Evolutionary conservation across 2,888 invertebrate genomes (phyloP), one percentile per base, ranked within the genome.

Genomic region (Drosophila mercatorum): DNA sequence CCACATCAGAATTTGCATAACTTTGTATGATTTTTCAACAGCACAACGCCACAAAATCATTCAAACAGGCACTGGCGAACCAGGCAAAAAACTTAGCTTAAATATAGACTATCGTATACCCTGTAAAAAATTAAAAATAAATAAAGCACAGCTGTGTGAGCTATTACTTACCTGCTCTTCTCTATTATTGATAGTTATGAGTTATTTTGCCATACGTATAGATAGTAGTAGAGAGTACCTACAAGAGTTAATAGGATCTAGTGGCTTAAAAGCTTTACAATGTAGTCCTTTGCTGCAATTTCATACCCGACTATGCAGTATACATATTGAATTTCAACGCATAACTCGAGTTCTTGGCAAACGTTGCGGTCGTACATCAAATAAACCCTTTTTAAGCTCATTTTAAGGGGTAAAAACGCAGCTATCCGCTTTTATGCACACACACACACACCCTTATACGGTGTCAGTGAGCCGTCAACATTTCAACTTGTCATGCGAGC

Each of bases 381-480:
- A 47, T 26, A 60, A 31, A 31, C 36, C 51, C 26, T 28, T 46
- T 46, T 11, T 22, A 28, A 41, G 26, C 7, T 14, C 5, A 8
- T 53, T 53, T 44, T 53, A 55, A 51, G n/a, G 44, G 51, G 40
- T 58, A 55, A 41, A 41, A 70, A 52, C 41, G 64, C 59, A 75
- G 71, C 55, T 68, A 78, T 68, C 31, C 64, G 40, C 71, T 60
- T n/a, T 28, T 46, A 47, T 59, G 46, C 58, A 72, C 52, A 55
- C 60, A 63, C 49, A 59, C 60, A 63, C 51, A 73, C 38, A 61
- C 56, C 60, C 62, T 70, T 72, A 68, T 43, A 53, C 59, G 74
- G 67, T 88, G 85, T 88, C 84, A 83, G 88, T 81, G 75, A 77
- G 88, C 84, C 83, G 88, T 85, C 84, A 85, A 85, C 84, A 88